phyloP scores from a whole-genome alignment of 2,113 vertebrate species.

The Nothocercus nigrocapillus region DNA sequence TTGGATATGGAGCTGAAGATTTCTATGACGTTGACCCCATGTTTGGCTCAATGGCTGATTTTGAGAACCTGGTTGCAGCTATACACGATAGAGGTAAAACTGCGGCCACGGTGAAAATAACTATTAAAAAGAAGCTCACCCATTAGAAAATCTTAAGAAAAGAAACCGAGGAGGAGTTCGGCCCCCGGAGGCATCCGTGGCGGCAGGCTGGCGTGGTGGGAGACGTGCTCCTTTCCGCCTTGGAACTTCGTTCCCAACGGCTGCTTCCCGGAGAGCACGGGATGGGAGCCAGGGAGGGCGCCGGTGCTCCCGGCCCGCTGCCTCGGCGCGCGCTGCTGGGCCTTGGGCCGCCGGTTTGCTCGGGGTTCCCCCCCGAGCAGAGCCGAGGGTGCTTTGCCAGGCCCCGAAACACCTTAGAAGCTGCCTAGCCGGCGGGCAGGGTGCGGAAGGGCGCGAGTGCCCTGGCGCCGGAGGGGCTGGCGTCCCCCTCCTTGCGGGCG shows the following conservation, averaged over 20 bases:
- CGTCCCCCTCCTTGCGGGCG: background rate
- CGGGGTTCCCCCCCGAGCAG: background rate
- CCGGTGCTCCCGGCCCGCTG: fast-evolving
- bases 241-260: background rate
- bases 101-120: background rate
- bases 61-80: constrained; percentile 87
- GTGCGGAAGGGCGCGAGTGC: background rate
- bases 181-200: fast-evolving
- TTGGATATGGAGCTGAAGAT: constrained; percentile 91
- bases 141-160: too few species aligned
- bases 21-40: constrained; percentile 89
- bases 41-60: constrained; percentile 94
- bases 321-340: fast-evolving
- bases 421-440: background rate
- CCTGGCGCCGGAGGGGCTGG: background rate
- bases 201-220: background rate
- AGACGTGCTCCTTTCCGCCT: fast-evolving
- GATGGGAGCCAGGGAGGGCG: background rate
- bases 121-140: fast-evolving
- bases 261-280: background rate
- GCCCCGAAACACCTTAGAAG: background rate
- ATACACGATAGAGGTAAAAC: constrained; percentile 89
- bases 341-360: background rate
- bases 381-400: background rate
- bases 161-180: fast-evolving